phyloP scores from a whole-genome alignment of 2,888 invertebrate species.

The Himalopsyche anomala region DNA sequence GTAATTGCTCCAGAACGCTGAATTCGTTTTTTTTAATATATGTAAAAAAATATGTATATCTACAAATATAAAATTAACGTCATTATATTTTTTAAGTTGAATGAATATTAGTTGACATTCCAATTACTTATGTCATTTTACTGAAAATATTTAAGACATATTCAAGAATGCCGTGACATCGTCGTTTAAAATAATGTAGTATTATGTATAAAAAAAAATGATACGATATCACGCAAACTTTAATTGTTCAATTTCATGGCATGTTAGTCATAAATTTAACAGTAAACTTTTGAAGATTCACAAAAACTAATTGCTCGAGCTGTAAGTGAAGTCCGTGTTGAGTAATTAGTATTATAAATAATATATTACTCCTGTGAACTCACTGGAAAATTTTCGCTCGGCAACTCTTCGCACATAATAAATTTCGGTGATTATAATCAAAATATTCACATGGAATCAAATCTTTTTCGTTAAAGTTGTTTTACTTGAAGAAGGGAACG shows the following conservation, averaged over 20 bases:
- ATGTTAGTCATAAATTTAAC: slow-evolving; percentile 8
- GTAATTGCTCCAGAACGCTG: no score
- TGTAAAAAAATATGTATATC: no score
- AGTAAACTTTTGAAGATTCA: slow-evolving; percentile 19
- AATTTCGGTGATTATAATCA: not conserved
- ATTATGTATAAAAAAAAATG: not conserved
- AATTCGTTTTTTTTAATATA: no score
- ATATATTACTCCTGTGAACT: not conserved
- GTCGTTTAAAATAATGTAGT: not conserved
- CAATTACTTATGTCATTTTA: no score
- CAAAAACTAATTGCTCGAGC: not conserved
- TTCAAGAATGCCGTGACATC: not conserved
- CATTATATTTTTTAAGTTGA: no score
- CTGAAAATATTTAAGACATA: not conserved
- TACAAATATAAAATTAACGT: no score
- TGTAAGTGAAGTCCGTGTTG: not conserved
- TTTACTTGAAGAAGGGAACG: not conserved
- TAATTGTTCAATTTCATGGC: slow-evolving; percentile 38
- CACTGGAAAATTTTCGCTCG: slow-evolving; percentile 8
- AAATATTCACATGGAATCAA: not conserved
- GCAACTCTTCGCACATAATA: slow-evolving; percentile 4
- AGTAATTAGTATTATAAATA: not conserved
- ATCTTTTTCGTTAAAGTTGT: not conserved
- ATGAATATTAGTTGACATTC: no score
- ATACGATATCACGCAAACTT: slow-evolving; percentile 7